A percentile compares a stretch with the other conserved stretches of the same genome.
These are phyloP conservation scores for Parapristionchus giblindavisi DNA, from an alignment of 2,888 invertebrate genomes.

Conservation along the genomic window DNA sequence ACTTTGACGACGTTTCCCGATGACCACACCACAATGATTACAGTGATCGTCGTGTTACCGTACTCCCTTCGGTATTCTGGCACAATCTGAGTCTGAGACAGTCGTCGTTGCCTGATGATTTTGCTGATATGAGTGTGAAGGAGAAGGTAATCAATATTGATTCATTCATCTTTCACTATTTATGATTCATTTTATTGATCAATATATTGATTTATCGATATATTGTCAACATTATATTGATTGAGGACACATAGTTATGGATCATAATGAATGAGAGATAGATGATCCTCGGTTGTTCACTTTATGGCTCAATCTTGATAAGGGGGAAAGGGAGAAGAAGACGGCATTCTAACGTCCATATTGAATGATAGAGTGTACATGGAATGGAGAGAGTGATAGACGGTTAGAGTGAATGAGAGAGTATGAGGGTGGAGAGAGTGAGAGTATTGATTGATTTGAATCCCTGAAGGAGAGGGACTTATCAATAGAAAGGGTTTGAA, in stretches of 20 bases:
- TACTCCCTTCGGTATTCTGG: constrained; percentile 60
- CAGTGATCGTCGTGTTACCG: constrained; percentile 53
- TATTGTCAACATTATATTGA: too few species aligned
- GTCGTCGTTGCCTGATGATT: constrained; percentile 43
- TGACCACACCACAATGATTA: constrained; percentile 5
- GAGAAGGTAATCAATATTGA: constrained; percentile 33
- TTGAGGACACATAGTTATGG: constrained; percentile 10
- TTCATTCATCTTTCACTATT: too few species aligned
- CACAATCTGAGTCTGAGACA: constrained; percentile 57
- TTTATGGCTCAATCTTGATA: constrained; percentile 28
- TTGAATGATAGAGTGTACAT: too few species aligned
- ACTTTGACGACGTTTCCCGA: neutral
- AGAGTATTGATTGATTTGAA: too few species aligned
- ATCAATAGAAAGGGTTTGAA: too few species aligned
- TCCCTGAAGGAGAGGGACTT: too few species aligned
- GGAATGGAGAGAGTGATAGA: too few species aligned
- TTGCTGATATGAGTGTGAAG: constrained; percentile 22
- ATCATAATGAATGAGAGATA: constrained; percentile 22
- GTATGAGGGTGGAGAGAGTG: too few species aligned
- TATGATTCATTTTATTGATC: too few species aligned
- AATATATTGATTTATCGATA: too few species aligned
- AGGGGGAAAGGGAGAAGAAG: constrained; percentile 5
- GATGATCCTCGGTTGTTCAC: constrained; percentile 12
- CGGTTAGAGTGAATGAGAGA: too few species aligned
- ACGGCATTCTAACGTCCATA: too few species aligned